Evolutionary conservation across 2,113 vertebrate genomes (phyloP).

Genomic region (Odontesthes bonariensis): DNA sequence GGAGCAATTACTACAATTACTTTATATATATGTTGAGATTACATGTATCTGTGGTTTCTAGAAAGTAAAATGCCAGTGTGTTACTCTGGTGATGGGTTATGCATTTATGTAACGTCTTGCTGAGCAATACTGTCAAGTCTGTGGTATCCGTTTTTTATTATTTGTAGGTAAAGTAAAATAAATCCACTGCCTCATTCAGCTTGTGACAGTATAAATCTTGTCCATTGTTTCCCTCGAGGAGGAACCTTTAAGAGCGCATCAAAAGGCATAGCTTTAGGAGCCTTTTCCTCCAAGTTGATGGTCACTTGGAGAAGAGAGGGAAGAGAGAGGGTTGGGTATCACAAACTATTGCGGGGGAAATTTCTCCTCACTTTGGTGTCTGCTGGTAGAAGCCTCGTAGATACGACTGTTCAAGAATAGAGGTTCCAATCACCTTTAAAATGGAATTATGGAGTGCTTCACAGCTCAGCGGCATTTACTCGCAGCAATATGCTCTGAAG

Average conservation of each 20-base stretch:
- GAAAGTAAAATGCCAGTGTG: background rate
- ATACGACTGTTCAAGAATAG: conserved; percentile 60
- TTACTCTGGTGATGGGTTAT: background rate
- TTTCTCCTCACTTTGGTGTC: conserved; percentile 65
- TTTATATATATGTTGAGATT: background rate
- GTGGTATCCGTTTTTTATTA: background rate
- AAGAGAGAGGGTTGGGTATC: conserved; percentile 37
- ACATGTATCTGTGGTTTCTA: background rate
- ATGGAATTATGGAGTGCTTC: conserved; percentile 74
- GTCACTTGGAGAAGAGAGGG: conserved; percentile 6
- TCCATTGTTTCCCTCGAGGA: conserved; percentile 42
- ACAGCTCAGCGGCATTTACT: conserved; percentile 71
- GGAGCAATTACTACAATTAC: too few relatives aligned
- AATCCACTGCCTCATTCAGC: conserved; percentile 42
- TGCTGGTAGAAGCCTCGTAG: conserved; percentile 65
- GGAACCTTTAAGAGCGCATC: conserved; percentile 37
- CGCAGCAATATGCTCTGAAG: conserved; percentile 37
- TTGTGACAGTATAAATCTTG: conserved; percentile 37
- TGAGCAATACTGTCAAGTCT: conserved; percentile 14
- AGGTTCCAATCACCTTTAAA: conserved; percentile 72
- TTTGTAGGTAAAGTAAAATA: conserved; percentile 41
- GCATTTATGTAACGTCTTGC: background rate
- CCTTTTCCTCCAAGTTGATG: conserved; percentile 25
- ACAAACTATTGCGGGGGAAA: conserved; percentile 64
- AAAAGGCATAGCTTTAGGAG: conserved; percentile 41